A percentile compares a stretch with the other conserved stretches of the same genome.
These are phyloP conservation scores for Turritopsis rubra DNA, from an alignment of 30 jellyfish, hydroid and myxozoan species.

Conservation along the genomic window DNA sequence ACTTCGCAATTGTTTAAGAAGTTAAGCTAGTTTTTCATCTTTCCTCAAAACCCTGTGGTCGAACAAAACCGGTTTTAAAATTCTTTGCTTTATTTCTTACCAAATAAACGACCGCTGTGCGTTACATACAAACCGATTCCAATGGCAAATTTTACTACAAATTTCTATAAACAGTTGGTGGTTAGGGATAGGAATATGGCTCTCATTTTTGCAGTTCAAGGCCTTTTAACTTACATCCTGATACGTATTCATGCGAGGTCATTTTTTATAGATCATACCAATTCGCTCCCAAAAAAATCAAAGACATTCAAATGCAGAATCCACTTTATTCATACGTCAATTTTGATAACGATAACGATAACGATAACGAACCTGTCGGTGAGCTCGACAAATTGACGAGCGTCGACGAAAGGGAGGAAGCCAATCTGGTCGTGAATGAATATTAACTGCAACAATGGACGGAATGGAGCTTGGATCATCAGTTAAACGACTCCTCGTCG, in stretches of 20 bases:
- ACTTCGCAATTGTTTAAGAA: too few relatives aligned
- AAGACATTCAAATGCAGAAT: conserved; percentile 34
- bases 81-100: too few relatives aligned
- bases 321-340: conserved; percentile 27
- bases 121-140: too few relatives aligned
- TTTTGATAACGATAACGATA: not conserved
- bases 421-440: not conserved
- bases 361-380: conserved; percentile 7
- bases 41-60: too few relatives aligned
- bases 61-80: too few relatives aligned
- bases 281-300: conserved; percentile 26
- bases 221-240: too few relatives aligned
- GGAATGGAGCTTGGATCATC: not conserved
- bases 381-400: not conserved
- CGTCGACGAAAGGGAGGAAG: not conserved
- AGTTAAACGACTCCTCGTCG: not conserved
- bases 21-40: too few relatives aligned
- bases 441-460: not conserved
- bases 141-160: not conserved
- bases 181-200: too few relatives aligned
- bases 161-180: too few relatives aligned
- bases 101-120: too few relatives aligned
- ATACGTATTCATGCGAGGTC: too few relatives aligned
- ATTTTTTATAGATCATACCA: conserved; percentile 12
- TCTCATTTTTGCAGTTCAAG: too few relatives aligned